These are phyloP conservation scores for Capreolus pygargus DNA, from an alignment of 2,113 vertebrate genomes.

Conservation along the genomic window DNA sequence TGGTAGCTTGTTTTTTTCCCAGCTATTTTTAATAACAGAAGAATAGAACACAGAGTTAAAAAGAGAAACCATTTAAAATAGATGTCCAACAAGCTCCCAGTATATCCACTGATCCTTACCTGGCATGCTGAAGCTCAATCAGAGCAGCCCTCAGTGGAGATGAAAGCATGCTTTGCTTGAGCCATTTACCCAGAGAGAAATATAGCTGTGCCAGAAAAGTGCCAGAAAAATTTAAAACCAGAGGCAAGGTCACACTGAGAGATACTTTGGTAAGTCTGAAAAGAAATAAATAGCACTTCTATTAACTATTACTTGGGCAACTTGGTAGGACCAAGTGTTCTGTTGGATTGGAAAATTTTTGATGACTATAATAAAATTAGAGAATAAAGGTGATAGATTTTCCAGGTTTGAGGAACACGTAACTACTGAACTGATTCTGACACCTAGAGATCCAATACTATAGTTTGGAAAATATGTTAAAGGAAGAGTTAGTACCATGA, in stretches of 20 bases:
- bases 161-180: slow-evolving; percentile 59
- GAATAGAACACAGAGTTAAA: slow-evolving; percentile 40
- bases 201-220: slow-evolving; percentile 33
- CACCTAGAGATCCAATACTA: not conserved
- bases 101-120: not conserved
- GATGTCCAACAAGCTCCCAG: slow-evolving; percentile 1
- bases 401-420: not conserved
- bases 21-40: slow-evolving; percentile 55
- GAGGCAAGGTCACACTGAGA: slow-evolving; percentile 50
- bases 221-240: slow-evolving; percentile 57
- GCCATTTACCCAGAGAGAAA: slow-evolving; percentile 55
- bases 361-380: not conserved
- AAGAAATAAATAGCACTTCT: slow-evolving; percentile 50
- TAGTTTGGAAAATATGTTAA: not conserved
- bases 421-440: not conserved
- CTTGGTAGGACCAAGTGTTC: not conserved
- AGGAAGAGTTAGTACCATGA: not conserved
- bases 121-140: slow-evolving; percentile 45
- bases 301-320: slow-evolving; percentile 43
- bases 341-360: not conserved
- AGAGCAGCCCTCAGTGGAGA: slow-evolving; percentile 55
- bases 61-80: slow-evolving; percentile 43
- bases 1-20: not conserved
- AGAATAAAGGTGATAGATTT: not conserved
- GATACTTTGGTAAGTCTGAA: slow-evolving; percentile 47